Conservation (phyloP, 2,797 vertebrate genomes). For the Phylloscopus collybita region DNA sequence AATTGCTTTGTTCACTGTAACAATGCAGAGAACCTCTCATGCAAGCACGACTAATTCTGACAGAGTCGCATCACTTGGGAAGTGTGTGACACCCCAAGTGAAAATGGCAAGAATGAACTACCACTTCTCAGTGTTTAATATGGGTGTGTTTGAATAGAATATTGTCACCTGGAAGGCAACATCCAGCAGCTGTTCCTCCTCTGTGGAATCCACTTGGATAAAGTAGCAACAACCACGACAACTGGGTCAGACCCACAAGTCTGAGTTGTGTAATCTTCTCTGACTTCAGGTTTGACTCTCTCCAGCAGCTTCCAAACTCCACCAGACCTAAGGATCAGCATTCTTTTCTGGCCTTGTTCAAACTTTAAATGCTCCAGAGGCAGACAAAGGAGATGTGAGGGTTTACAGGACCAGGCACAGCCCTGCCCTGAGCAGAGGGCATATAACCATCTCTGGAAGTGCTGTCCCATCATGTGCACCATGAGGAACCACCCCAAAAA, state of each 20-base stretch:
- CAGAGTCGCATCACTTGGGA: constrained; percentile 39
- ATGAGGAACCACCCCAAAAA: not conserved
- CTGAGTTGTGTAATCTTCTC: not conserved
- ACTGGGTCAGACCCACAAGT: not conserved
- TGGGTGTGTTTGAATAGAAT: not conserved
- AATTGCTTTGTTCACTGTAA: constrained; percentile 79
- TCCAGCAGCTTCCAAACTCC: not conserved
- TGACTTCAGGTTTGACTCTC: not conserved
- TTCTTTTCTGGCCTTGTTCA: not conserved
- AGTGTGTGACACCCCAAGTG: not conserved
- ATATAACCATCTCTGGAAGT: not conserved
- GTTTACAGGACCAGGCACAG: not conserved
- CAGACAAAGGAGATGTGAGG: not conserved
- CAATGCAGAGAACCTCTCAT: constrained; percentile 61
- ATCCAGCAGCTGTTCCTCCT: not conserved
- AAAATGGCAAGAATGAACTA: not conserved
- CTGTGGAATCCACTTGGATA: not conserved
- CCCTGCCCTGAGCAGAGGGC: not conserved
- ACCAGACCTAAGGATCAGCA: not conserved
- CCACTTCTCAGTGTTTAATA: not conserved
- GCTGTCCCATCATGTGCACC: not conserved
- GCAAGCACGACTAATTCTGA: constrained; percentile 44
- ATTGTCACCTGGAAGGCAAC: not conserved
- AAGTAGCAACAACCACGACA: not conserved
- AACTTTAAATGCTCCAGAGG: not conserved